Conservation (phyloP, 2,888 invertebrate species). For the Stenotaenia linearis region DNA sequence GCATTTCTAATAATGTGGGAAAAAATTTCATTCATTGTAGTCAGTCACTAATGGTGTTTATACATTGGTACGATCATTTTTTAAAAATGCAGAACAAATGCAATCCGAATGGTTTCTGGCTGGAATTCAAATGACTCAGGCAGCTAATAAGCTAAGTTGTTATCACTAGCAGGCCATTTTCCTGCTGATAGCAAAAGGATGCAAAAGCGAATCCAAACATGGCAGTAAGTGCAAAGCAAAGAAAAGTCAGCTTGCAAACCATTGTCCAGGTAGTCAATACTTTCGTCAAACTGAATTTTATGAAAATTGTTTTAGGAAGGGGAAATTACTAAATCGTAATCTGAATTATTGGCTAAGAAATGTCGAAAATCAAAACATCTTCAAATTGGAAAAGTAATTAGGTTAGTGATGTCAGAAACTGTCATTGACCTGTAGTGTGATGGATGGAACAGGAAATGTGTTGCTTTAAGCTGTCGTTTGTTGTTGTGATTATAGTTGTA, state of each 20-base stretch:
- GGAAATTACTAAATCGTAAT: background rate
- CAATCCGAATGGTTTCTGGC: conserved; percentile 19
- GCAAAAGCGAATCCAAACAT: background rate
- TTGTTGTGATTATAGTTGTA: background rate
- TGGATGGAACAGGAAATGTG: background rate
- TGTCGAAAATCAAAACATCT: background rate
- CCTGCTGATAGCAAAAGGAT: conserved; percentile 21
- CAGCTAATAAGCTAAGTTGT: background rate
- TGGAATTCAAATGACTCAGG: conserved; percentile 1
- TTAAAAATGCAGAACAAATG: background rate
- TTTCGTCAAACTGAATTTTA: background rate
- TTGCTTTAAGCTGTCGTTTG: background rate
- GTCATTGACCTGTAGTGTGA: conserved; percentile 1
- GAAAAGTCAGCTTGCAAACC: background rate
- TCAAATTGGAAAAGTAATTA: background rate
- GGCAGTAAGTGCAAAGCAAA: background rate
- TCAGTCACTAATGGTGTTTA: background rate
- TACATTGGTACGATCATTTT: background rate
- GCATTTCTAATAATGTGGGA: background rate
- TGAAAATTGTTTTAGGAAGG: background rate
- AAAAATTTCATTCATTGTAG: background rate
- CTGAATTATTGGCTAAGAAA: background rate
- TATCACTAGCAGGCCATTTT: conserved; percentile 2
- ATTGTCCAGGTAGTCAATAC: conserved; percentile 18
- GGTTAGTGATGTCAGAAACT: background rate